Percentiles rank a stretch among this genome's conserved stretches.
These are phyloP conservation scores for Spea hammondii DNA, from an alignment of 2,797 vertebrate genomes.

Conservation along the genomic window DNA sequence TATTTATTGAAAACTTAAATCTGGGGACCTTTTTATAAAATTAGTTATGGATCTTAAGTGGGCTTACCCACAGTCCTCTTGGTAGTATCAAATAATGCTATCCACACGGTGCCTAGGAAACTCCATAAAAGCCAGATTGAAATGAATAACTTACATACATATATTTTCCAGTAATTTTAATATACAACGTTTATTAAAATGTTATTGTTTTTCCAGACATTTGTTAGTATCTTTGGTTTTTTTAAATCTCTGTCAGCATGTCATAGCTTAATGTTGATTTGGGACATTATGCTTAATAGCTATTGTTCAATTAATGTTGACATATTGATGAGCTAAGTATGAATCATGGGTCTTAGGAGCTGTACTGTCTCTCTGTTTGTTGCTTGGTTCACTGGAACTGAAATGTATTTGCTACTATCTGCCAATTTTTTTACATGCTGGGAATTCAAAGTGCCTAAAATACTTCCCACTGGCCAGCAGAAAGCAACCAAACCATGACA, in stretches of 20 bases:
- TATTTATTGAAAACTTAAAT: no score
- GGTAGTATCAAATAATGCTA: no score
- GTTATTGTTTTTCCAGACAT: neutral
- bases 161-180: no score
- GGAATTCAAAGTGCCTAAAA: neutral
- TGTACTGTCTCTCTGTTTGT: neutral
- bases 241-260: neutral
- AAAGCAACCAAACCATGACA: neutral
- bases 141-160: no score
- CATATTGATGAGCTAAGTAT: constrained; percentile 8
- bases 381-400: neutral
- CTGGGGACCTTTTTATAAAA: no score
- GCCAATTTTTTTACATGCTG: neutral
- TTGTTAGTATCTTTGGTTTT: neutral
- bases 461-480: neutral
- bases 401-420: constrained; percentile 9
- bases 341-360: constrained; percentile 9
- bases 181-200: no score
- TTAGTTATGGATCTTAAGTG: no score
- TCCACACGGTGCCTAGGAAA: no score
- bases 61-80: no score
- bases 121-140: no score
- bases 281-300: constrained; percentile 23
- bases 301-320: constrained; percentile 22
- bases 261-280: constrained; percentile 10